These are phyloP conservation scores for Pseudomyrmex flavicornis DNA, from an alignment of 1,140 invertebrate species.

Conservation along the genomic window DNA sequence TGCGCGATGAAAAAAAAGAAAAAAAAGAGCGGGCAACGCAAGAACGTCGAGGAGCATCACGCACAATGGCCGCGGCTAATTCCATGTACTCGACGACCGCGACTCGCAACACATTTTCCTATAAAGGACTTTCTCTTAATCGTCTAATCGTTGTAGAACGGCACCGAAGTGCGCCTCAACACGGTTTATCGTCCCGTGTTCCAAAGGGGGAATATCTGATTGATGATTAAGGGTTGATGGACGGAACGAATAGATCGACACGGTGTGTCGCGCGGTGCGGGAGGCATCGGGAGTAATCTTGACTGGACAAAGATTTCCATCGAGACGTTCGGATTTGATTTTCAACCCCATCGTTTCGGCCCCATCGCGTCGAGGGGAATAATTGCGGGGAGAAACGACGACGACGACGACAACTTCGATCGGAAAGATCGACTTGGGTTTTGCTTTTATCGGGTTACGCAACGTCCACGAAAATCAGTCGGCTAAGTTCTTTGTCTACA, in stretches of 20 bases:
- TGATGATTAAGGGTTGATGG: constrained; percentile 50
- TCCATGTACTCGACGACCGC: constrained; percentile 48
- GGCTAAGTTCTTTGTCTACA: constrained; percentile 77
- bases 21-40: constrained; percentile 29
- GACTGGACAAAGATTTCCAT: constrained; percentile 58
- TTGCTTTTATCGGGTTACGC: constrained; percentile 80
- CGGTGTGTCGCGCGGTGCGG: constrained; percentile 6
- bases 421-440: constrained; percentile 71
- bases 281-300: constrained; percentile 62
- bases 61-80: constrained; percentile 63
- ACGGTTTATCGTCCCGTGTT: constrained; percentile 30
- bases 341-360: constrained; percentile 75
- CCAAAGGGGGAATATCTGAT: constrained; percentile 55
- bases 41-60: constrained; percentile 20
- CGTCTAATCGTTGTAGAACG: constrained; percentile 67
- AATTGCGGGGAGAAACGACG: not conserved
- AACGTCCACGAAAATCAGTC: constrained; percentile 75
- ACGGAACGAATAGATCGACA: constrained; percentile 3
- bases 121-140: constrained; percentile 58
- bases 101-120: constrained; percentile 57
- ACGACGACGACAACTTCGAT: not conserved
- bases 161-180: constrained; percentile 46
- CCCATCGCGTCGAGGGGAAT: constrained; percentile 32
- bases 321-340: constrained; percentile 75
- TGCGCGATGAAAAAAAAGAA: constrained; percentile 30